phyloP scores from a whole-genome alignment of 2,797 vertebrate species.

The Sternarchorhynchus goeldii region DNA sequence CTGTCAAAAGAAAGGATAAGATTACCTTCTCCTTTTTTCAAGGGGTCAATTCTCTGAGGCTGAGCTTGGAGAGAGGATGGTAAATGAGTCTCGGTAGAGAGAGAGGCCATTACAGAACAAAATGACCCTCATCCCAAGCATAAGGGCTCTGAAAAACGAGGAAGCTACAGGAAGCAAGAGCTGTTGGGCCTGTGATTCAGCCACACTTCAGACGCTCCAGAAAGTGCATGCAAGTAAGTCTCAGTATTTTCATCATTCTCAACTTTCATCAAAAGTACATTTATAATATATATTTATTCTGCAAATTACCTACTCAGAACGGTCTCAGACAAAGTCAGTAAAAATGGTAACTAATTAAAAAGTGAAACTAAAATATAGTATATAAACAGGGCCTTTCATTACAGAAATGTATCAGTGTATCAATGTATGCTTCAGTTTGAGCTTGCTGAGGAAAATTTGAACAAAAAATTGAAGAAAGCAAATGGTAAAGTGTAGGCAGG shows the following conservation, averaged over 20 bases:
- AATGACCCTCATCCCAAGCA: conserved; percentile 54
- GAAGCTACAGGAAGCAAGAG: conserved; percentile 14
- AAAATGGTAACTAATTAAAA: neutral
- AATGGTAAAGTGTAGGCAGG: no score
- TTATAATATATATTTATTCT: conserved; percentile 64
- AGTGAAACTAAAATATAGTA: neutral
- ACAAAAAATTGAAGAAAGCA: no score
- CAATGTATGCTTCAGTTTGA: neutral
- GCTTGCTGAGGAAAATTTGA: conserved; percentile 14
- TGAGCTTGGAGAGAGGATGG: conserved; percentile 40
- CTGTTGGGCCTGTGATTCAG: conserved; percentile 10
- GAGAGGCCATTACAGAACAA: conserved; percentile 50
- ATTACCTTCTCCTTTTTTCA: conserved; percentile 43
- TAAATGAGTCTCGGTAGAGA: conserved; percentile 57
- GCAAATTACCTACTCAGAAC: conserved; percentile 66
- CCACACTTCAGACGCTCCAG: conserved; percentile 9
- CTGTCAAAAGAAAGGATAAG: conserved; percentile 15
- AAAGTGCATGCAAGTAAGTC: conserved; percentile 1
- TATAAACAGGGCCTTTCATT: conserved; percentile 18
- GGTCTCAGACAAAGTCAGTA: neutral
- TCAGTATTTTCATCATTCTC: neutral
- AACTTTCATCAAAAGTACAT: neutral
- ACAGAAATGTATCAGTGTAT: neutral
- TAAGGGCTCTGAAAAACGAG: conserved; percentile 24
- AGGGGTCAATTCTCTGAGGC: conserved; percentile 54